A percentile compares a stretch with the other conserved stretches of the same genome.
Conservation (phyloP, 1,140 invertebrate species). For the Plectrocnemia conspersa region DNA sequence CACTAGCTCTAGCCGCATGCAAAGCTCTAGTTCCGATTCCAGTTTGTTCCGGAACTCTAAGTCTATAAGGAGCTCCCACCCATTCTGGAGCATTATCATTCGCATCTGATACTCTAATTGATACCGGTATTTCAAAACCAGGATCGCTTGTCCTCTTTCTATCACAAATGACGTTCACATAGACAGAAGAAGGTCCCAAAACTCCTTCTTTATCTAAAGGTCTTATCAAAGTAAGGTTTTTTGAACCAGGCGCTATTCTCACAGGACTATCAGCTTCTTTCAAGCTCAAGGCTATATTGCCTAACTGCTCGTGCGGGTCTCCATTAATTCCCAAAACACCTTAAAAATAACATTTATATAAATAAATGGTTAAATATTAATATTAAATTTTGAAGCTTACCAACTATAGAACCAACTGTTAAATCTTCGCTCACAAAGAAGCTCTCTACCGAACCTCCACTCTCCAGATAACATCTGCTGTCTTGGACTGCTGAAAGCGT, state of each 20-base stretch:
- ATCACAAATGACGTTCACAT: constrained; percentile 80
- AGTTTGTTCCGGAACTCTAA: constrained; percentile 83
- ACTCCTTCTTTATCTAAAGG: constrained; percentile 81
- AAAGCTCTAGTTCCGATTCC: constrained; percentile 75
- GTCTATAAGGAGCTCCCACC: constrained; percentile 72
- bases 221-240: constrained; percentile 73
- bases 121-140: constrained; percentile 82
- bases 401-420: constrained; percentile 71
- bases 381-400: constrained; percentile 40
- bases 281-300: constrained; percentile 73
- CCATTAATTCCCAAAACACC: constrained; percentile 72
- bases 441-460: constrained; percentile 83
- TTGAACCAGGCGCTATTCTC: constrained; percentile 66
- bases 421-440: constrained; percentile 85
- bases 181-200: constrained; percentile 75
- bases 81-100: constrained; percentile 88
- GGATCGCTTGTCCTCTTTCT: constrained; percentile 74
- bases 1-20: constrained; percentile 70
- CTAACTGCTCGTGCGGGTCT: constrained; percentile 62
- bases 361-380: not conserved
- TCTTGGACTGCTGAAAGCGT: constrained; percentile 56
- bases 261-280: constrained; percentile 76
- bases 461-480: constrained; percentile 82
- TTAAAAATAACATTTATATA: constrained; percentile 35
- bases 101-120: constrained; percentile 85